Conservation (phyloP, 2,797 vertebrate genomes). For the Anguilla pacifica region DNA sequence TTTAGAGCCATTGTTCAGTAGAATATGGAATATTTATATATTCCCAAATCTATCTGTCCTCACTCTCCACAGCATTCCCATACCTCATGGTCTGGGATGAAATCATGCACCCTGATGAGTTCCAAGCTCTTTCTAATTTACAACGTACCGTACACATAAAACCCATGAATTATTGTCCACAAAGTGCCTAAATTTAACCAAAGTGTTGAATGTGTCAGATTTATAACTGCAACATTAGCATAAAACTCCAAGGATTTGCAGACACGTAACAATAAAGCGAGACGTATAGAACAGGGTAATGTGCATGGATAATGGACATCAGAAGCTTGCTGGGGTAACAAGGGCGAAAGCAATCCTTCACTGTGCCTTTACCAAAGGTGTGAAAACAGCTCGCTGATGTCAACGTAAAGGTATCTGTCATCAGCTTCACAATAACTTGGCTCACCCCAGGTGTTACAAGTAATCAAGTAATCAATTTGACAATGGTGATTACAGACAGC, state of each 20-base stretch:
- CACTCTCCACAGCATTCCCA: neutral
- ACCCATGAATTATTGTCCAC: slow-evolving; percentile 35
- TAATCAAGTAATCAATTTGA: neutral
- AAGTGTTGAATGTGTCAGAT: slow-evolving; percentile 33
- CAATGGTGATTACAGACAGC: neutral
- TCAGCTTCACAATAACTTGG: neutral
- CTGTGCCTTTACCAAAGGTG: neutral
- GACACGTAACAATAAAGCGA: neutral
- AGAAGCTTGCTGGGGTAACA: neutral
- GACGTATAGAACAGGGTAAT: neutral
- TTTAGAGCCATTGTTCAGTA: neutral
- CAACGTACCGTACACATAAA: slow-evolving; percentile 16
- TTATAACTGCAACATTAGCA: slow-evolving; percentile 27
- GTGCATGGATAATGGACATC: neutral
- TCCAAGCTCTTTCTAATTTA: neutral
- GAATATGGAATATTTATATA: neutral
- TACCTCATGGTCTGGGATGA: neutral
- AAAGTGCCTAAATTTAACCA: slow-evolving; percentile 13
- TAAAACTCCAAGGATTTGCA: neutral
- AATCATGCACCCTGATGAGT: neutral
- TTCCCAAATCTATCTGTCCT: neutral
- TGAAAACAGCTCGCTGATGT: neutral
- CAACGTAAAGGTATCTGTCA: neutral
- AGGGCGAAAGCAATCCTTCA: neutral
- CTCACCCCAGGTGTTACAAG: neutral